Percentiles rank a stretch among this genome's conserved stretches.
Evolutionary conservation across 2,113 vertebrate species (phyloP).

Genomic region (Ibidorhyncha struthersii): DNA sequence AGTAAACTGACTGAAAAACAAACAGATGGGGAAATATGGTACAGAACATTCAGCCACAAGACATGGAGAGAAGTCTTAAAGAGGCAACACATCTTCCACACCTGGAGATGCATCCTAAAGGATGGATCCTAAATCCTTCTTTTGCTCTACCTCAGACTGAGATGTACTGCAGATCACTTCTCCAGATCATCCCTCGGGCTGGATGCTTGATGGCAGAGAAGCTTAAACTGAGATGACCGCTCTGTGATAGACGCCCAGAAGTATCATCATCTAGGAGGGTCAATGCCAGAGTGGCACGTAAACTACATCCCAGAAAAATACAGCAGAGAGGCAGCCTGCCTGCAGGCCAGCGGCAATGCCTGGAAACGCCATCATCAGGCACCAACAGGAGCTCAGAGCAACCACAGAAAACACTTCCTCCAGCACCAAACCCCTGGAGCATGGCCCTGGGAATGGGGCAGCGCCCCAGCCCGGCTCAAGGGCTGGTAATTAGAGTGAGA

Average conservation of each 20-base stretch:
- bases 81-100: neutral
- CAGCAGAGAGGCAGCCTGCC: neutral
- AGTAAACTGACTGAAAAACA: neutral
- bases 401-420: neutral
- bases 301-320: neutral
- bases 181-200: neutral
- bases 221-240: neutral
- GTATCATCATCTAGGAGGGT: neutral
- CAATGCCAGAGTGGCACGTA: neutral
- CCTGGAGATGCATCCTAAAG: neutral
- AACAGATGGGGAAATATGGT: neutral
- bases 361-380: neutral
- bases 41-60: neutral
- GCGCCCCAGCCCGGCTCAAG: too few species aligned
- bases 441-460: neutral
- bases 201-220: neutral
- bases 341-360: neutral
- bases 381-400: neutral
- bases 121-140: neutral
- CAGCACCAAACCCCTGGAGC: neutral
- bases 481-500: neutral
- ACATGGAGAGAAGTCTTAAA: neutral
- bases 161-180: neutral
- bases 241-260: neutral
- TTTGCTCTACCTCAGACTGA: neutral